phyloP scores from a whole-genome alignment of 2,113 vertebrate genomes.

The Puntigrus tetrazona region DNA sequence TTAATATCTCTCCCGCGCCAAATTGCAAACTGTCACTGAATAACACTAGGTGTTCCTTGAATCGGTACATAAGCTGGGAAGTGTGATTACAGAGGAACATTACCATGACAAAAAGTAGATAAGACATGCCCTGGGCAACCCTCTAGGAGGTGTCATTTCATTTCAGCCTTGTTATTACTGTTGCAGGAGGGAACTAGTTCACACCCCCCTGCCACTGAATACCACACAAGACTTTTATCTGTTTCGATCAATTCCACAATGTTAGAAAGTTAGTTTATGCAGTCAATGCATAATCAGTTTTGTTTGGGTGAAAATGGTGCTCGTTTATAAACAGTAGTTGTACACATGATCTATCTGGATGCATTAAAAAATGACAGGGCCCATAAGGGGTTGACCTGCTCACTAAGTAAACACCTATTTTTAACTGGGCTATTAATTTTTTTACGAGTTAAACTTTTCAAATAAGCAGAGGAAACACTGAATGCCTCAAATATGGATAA shows the following conservation, averaged over 20 bases:
- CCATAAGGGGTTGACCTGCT: neutral
- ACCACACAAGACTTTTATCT: neutral
- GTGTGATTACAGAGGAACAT: conserved; percentile 48
- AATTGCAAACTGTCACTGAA: neutral
- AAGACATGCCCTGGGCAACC: conserved; percentile 35
- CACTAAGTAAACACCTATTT: neutral
- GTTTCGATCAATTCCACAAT: neutral
- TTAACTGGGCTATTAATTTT: neutral
- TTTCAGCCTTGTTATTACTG: conserved; percentile 36
- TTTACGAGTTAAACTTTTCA: neutral
- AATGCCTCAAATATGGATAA: neutral
- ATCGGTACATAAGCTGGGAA: conserved; percentile 39
- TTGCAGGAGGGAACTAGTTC: conserved; percentile 34
- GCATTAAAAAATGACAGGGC: neutral
- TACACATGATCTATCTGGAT: neutral
- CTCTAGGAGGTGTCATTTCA: conserved; percentile 37
- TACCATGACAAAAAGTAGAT: conserved; percentile 45
- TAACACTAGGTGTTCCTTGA: conserved; percentile 34
- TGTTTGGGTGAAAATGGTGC: neutral
- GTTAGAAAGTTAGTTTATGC: neutral
- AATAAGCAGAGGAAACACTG: neutral
- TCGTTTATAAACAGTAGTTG: neutral
- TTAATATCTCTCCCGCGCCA: neutral
- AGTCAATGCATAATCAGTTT: neutral
- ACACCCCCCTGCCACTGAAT: neutral